Evolutionary conservation across 2,888 invertebrate genomes (phyloP).

Genomic region (Rhingia campestris): DNA sequence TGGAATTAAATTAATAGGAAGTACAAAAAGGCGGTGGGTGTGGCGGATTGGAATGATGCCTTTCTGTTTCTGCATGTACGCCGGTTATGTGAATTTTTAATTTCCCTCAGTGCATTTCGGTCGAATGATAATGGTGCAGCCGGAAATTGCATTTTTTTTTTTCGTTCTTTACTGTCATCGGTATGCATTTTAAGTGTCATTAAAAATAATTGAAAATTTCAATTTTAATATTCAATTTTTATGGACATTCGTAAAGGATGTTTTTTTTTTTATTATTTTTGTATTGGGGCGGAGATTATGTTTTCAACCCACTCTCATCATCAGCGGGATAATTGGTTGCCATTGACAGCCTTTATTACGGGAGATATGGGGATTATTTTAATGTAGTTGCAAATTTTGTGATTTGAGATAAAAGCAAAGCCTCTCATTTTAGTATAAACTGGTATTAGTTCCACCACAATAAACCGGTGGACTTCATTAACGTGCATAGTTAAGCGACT

Average conservation of each 20-base stretch:
- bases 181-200: slow-evolving; percentile 44
- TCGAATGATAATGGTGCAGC: slow-evolving; percentile 52
- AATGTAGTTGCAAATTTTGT: too few relatives aligned
- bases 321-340: too few relatives aligned
- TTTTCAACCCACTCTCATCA: neutral
- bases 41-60: neutral
- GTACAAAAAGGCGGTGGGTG: neutral
- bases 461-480: too few relatives aligned
- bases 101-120: slow-evolving; percentile 53
- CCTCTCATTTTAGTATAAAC: too few relatives aligned
- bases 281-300: neutral
- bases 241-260: slow-evolving; percentile 15
- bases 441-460: too few relatives aligned
- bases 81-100: slow-evolving; percentile 60
- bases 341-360: too few relatives aligned
- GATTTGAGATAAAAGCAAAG: too few relatives aligned
- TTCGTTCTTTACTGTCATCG: neutral
- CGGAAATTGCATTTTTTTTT: slow-evolving; percentile 58
- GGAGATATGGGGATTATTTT: too few relatives aligned
- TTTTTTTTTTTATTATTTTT: neutral
- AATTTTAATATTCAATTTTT: slow-evolving; percentile 68
- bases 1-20: slow-evolving; percentile 60
- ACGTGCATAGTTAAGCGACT: too few relatives aligned
- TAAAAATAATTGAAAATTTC: slow-evolving; percentile 72
- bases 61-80: neutral